phyloP scores from a whole-genome alignment of 2,888 invertebrate genomes.

The Spilarctia lutea region DNA sequence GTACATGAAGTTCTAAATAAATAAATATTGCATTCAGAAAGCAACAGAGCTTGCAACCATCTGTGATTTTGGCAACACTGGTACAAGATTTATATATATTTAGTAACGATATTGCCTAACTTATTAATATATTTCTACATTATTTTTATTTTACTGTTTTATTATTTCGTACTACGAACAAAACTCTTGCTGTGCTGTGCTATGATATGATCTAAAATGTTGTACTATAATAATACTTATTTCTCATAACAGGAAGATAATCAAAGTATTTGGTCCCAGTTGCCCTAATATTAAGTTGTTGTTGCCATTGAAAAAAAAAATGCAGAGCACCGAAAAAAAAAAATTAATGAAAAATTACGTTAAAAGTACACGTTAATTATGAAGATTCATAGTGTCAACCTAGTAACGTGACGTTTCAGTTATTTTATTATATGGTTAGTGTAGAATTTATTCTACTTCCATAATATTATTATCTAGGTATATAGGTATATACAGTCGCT shows the following conservation, averaged over 20 bases:
- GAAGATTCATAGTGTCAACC: not conserved
- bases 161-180: not conserved
- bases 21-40: not conserved
- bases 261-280: not conserved
- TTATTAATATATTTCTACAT: not conserved
- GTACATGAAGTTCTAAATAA: no score
- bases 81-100: not conserved
- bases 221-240: not conserved
- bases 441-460: not conserved
- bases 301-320: not conserved
- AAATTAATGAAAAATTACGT: not conserved
- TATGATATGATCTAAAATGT: not conserved
- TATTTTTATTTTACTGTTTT: not conserved
- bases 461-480: not conserved
- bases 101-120: not conserved
- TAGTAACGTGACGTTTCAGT: not conserved
- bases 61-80: not conserved
- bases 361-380: not conserved
- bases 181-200: no score
- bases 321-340: not conserved
- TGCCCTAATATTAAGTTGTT: not conserved
- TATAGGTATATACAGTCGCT: not conserved
- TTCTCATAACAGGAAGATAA: not conserved
- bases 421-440: not conserved
- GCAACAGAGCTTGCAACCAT: not conserved